Evolutionary conservation across 2,113 vertebrate genomes (phyloP), one percentile per base, ranked within the genome.

Genomic region (Rhadina sibilatrix): DNA sequence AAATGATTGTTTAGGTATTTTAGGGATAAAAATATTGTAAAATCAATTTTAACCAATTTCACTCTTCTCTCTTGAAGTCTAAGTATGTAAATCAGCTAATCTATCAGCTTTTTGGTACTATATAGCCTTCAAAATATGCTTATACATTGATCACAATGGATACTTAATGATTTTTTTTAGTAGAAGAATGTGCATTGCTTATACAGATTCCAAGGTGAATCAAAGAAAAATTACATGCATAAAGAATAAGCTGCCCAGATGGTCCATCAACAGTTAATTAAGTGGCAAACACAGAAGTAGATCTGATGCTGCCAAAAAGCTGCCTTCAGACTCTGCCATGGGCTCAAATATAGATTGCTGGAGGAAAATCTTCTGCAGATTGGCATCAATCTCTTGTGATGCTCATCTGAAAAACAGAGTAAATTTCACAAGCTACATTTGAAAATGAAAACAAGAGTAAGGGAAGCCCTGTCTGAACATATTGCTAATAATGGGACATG

Each of bases 251-350:
- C 56, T 93, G 40, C 30, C 79, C 95, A 97, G 91, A 95, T 96
- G 96, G 96, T 82, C 79, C 56, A 87, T 95, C 97, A 95, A 94
- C 86, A 97, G 90, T 94, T 96, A 96, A 95, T 97, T 95, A 97
- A 96, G 85, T 91, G 95, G 81, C 85, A 94, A 94, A 85, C 40
- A 75, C 69, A 83, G 79, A 96, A 92, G 24, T 44, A 80, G 72
- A 31, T 46, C 19, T 65, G 69, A 57, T 37, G 46, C 59, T 90
- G 86, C 80, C 94, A 96, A 70, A 83, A 89, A 81, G 87, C 78
- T 84, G 65, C 66, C 83, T 89, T n/a, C 22, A 92, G 71, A 80
- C 68, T 94, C 80, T 87, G 60, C 76, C 57, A 68, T 24, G 75
- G 93, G 12, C 53, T 88, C 68, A 82, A 64, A 91, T 94, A 90